Base-by-base conservation (phyloP, 2,113 vertebrate genomes). In the Gulo gulo region DNA sequence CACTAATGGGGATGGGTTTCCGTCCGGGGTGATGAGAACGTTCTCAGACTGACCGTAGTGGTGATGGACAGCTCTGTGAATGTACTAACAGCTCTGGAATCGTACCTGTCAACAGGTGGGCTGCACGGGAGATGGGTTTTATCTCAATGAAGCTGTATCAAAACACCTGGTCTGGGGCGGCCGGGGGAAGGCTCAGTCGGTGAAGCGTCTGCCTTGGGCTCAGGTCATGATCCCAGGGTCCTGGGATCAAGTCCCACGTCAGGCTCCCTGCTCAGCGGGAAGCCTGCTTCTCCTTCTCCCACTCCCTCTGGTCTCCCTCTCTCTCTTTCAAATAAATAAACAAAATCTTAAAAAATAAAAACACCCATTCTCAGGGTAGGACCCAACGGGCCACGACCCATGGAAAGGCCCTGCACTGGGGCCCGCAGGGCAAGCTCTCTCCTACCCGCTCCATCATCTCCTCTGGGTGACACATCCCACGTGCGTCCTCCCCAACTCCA, bases 51-150 rank as follows among this genome's bases (percentile, higher is more conserved):
- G 59, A 36, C 23, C 29, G 18, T 23, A 11, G 57, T 23, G 16
- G 26, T 61, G 34, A 55, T 29, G 1, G n/a, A n/a, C 73, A 61
- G 7, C 5, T 18, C 80, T n/a, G 14, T 39, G 34, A 26, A 14
- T 23, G 11, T 1, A 42, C 31, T 7, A 15, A 2, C 10, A 39
- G 59, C 26, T 8, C 39, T 0, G 6, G 8, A 42, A 10, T 4
- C 4, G n/a, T 16, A 52, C 39, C 18, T 78, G 57, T 6, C 24
- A 42, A n/a, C 0, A 14, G 63, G 26, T 29, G 20, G 29, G 29
- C 4, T 11, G 3, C 4, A 78, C 1, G 15, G 16, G 1, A 29
- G 1, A 4, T 24, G 36, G 67, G 31, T 47, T 11, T 9, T 4
- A 14, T 15, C 61, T 61, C 61, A 20, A 11, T 11, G 42, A 86